Percentiles rank a stretch among this genome's conserved stretches.
Evolutionary conservation across 92 coral and sea anemone species (phyloP).

Genomic region (Siderastrea siderea): DNA sequence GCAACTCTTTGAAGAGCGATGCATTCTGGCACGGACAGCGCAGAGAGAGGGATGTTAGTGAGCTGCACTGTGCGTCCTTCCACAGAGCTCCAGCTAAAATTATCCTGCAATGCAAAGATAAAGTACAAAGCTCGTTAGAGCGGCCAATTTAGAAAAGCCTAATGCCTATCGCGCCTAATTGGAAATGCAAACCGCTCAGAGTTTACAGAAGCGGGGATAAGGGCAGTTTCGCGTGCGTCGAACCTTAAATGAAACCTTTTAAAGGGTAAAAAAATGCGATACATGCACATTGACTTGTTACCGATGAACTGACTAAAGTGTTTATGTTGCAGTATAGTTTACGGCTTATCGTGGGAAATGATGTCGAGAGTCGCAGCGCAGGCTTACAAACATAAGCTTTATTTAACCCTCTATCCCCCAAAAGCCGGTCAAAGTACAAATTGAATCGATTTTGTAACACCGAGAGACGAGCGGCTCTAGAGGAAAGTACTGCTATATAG

Average conservation of each 20-base stretch:
- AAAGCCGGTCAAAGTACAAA: not conserved
- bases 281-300: not conserved
- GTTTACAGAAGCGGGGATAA: constrained; percentile 6
- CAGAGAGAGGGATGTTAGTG: constrained; percentile 66
- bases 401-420: not conserved
- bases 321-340: not conserved
- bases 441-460: not conserved
- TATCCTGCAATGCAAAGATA: constrained; percentile 75
- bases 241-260: not conserved
- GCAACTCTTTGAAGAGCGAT: constrained; percentile 94
- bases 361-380: constrained; percentile 29
- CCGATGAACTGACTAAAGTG: not conserved
- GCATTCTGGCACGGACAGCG: constrained; percentile 89
- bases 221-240: not conserved
- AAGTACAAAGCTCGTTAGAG: constrained; percentile 34
- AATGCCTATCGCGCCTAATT: constrained; percentile 77
- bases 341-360: not conserved
- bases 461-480: not conserved
- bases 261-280: not conserved
- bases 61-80: constrained; percentile 88
- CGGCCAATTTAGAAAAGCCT: constrained; percentile 13
- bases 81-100: constrained; percentile 91
- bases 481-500: not conserved
- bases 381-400: constrained; percentile 62
- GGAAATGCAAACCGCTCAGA: constrained; percentile 78